Conservation (phyloP, 2,888 invertebrate species). For the Pollenia angustigena region DNA sequence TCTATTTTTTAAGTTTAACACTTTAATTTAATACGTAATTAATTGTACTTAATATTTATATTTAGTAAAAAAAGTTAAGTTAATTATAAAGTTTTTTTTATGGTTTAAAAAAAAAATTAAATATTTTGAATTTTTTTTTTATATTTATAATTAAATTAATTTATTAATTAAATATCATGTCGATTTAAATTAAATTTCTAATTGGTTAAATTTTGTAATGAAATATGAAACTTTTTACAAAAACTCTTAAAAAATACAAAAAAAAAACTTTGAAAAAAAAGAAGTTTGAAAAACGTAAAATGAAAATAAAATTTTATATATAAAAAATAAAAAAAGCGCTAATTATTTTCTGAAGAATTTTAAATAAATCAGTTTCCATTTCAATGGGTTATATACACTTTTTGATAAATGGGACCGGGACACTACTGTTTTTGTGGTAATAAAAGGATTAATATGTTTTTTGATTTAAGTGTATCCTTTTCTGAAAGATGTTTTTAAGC, state of each 20-base stretch:
- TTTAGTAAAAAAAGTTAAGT: slow-evolving; percentile 24
- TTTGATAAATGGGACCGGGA: no score
- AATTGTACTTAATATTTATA: slow-evolving; percentile 35
- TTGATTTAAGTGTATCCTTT: no score
- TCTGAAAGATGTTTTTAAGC: no score
- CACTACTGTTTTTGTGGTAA: no score
- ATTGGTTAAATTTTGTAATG: slow-evolving; percentile 37
- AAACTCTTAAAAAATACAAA: neutral
- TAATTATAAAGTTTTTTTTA: slow-evolving; percentile 32
- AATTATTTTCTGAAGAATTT: slow-evolving; percentile 12
- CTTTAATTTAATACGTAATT: slow-evolving; percentile 58
- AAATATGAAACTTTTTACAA: slow-evolving; percentile 18
- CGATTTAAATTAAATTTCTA: slow-evolving; percentile 35
- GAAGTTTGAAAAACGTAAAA: slow-evolving; percentile 28
- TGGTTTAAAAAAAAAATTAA: slow-evolving; percentile 22
- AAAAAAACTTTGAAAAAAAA: neutral
- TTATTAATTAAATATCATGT: slow-evolving; percentile 66
- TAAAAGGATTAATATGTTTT: no score
- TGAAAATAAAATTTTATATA: slow-evolving; percentile 32
- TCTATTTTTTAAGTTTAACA: neutral
- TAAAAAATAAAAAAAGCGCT: neutral
- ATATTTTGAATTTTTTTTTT: slow-evolving; percentile 43
- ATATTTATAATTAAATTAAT: slow-evolving; percentile 66
- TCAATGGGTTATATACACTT: no score
- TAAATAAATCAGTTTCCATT: neutral